Conservation (phyloP, 1,140 invertebrate species). For the Hestina assimilis region DNA sequence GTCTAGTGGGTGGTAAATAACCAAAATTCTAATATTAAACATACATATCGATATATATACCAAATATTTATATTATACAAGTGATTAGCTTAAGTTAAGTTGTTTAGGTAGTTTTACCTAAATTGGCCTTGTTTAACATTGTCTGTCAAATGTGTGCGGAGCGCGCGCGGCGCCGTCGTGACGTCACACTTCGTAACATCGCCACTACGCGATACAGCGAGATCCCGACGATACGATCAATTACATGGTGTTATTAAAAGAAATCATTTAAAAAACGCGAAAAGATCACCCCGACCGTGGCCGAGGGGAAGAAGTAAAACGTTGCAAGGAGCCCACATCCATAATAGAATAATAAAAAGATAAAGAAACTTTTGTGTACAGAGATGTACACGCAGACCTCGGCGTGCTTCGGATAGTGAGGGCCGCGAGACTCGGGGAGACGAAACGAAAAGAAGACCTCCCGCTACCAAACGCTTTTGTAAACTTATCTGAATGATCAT, state of each 20-base stretch:
- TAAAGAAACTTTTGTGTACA: slow-evolving; percentile 45
- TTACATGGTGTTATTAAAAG: slow-evolving; percentile 63
- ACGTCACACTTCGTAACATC: slow-evolving; percentile 29
- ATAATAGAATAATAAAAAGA: slow-evolving; percentile 64
- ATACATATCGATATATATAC: slow-evolving; percentile 77
- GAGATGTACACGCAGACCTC: slow-evolving; percentile 38
- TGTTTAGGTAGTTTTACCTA: slow-evolving; percentile 73
- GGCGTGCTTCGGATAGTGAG: slow-evolving; percentile 28
- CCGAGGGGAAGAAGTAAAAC: slow-evolving; percentile 47
- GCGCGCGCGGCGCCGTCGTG: slow-evolving; percentile 29
- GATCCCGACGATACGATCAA: slow-evolving; percentile 47
- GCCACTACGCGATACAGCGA: slow-evolving; percentile 32
- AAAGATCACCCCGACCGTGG: slow-evolving; percentile 51
- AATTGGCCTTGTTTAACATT: slow-evolving; percentile 62
- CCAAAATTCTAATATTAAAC: slow-evolving; percentile 77
- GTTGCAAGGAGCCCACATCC: slow-evolving; percentile 71
- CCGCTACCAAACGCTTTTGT: slow-evolving; percentile 7
- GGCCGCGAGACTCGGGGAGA: slow-evolving; percentile 48
- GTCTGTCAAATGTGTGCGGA: slow-evolving; percentile 62
- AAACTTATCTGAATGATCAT: slow-evolving; percentile 12
- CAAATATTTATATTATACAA: slow-evolving; percentile 78
- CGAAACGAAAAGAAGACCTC: slow-evolving; percentile 8
- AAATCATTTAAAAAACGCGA: slow-evolving; percentile 61
- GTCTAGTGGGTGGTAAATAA: slow-evolving; percentile 75
- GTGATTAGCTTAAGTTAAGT: slow-evolving; percentile 77